Conservation (phyloP, 2,113 vertebrate species). For the Calonectris borealis region DNA sequence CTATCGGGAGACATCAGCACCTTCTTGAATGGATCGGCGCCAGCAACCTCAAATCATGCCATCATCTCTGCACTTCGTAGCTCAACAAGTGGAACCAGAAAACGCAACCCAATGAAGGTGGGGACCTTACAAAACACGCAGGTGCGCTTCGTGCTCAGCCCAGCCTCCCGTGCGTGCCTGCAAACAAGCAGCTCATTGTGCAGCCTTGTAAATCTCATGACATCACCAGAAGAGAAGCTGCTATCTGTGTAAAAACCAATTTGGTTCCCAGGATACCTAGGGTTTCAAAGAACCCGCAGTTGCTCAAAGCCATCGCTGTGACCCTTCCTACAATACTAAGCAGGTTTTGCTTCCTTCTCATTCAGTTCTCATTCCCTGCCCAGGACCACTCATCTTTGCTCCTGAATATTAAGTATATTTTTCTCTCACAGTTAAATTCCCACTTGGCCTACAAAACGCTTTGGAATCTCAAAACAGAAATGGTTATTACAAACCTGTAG, state of each 20-base stretch:
- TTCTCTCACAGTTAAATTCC: conserved; percentile 30
- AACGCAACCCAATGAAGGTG: not conserved
- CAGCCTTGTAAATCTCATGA: conserved; percentile 24
- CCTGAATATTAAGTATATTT: conserved; percentile 55
- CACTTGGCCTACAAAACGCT: conserved; percentile 40
- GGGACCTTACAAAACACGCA: not conserved
- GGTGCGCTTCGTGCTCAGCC: not conserved
- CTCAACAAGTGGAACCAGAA: not conserved
- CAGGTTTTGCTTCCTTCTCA: conserved; percentile 23
- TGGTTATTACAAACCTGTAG: conserved; percentile 55
- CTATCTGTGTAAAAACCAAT: not conserved
- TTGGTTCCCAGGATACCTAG: conserved; percentile 59
- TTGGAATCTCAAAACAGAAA: conserved; percentile 47
- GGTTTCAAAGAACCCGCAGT: conserved; percentile 25
- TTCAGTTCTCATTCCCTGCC: not conserved
- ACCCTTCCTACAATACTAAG: conserved; percentile 22
- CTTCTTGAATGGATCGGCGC: not conserved
- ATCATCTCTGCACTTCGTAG: rapidly evolving
- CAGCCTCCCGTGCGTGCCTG: not conserved
- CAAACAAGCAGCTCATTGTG: conserved; percentile 58
- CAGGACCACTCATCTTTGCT: conserved; percentile 27
- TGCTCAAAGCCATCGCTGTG: not conserved
- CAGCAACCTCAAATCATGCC: not conserved
- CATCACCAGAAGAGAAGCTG: conserved; percentile 47
- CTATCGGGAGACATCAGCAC: not conserved